Evolutionary conservation across 2,113 vertebrate species (phyloP).

Genomic region (Plecturocebus donacophilus): DNA sequence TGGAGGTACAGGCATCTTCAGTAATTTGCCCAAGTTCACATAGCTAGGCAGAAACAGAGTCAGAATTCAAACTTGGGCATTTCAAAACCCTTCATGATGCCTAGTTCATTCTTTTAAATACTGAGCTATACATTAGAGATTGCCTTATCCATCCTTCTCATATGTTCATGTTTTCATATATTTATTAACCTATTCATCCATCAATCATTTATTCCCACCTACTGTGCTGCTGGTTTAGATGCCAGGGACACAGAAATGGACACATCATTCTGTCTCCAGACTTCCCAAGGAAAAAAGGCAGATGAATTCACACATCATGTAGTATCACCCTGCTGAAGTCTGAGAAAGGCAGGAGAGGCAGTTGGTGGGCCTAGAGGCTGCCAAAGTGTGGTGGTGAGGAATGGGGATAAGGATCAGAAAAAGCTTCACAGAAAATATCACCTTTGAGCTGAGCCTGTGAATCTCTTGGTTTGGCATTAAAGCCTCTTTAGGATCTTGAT

Average conservation of each 20-base stretch:
- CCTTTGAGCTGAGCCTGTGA: background rate
- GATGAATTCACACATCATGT: background rate
- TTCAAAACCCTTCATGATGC: background rate
- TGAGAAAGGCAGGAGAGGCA: background rate
- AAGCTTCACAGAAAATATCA: background rate
- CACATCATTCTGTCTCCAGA: background rate
- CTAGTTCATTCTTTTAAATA: background rate
- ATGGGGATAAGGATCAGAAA: background rate
- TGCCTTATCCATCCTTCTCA: background rate
- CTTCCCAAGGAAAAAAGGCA: background rate
- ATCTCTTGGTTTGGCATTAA: background rate
- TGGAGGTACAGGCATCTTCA: background rate
- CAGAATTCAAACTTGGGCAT: background rate
- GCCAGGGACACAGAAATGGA: background rate
- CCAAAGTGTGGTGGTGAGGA: background rate
- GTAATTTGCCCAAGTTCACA: background rate
- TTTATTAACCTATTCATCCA: background rate
- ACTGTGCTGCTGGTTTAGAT: background rate
- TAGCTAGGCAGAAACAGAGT: background rate
- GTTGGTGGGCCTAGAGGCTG: background rate
- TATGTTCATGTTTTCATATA: background rate
- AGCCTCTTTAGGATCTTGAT: background rate
- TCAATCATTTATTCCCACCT: background rate
- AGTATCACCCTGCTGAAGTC: too few species aligned
- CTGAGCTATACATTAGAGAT: background rate